phyloP scores from a whole-genome alignment of 2,113 vertebrate genomes.

The Echinops telfairi region DNA sequence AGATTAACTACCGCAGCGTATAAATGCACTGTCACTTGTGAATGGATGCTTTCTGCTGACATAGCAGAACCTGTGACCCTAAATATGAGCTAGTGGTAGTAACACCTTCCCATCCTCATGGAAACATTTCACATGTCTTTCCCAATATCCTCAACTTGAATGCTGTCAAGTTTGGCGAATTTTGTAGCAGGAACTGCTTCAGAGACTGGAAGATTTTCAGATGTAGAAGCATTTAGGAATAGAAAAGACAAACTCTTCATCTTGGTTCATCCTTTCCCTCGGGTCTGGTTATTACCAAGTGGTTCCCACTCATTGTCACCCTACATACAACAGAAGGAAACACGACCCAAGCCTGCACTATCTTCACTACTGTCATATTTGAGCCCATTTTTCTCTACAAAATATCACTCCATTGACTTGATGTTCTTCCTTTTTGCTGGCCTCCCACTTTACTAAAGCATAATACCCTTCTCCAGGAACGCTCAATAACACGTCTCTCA shows the following conservation, averaged over 20 bases:
- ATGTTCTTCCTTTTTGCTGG: too few relatives aligned
- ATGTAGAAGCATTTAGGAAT: neutral
- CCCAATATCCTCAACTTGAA: neutral
- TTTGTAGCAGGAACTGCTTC: neutral
- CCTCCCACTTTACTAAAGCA: too few relatives aligned
- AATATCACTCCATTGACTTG: too few relatives aligned
- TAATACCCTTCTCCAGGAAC: too few relatives aligned
- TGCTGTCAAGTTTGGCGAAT: neutral
- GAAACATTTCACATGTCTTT: neutral
- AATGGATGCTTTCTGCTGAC: neutral
- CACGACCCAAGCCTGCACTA: too few relatives aligned
- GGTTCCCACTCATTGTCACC: too few relatives aligned
- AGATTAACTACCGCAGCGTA: accelerated
- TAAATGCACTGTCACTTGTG: neutral
- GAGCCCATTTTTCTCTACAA: too few relatives aligned
- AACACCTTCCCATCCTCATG: neutral
- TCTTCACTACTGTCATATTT: too few relatives aligned
- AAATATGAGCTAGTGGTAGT: neutral
- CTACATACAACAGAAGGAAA: too few relatives aligned
- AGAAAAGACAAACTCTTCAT: neutral
- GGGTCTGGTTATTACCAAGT: too few relatives aligned
- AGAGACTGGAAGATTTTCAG: neutral
- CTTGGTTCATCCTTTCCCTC: too few relatives aligned
- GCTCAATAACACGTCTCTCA: too few relatives aligned
- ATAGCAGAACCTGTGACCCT: neutral